Base-by-base conservation (phyloP, 2,113 vertebrate genomes). In the Dicerorhinus sumatrensis region DNA sequence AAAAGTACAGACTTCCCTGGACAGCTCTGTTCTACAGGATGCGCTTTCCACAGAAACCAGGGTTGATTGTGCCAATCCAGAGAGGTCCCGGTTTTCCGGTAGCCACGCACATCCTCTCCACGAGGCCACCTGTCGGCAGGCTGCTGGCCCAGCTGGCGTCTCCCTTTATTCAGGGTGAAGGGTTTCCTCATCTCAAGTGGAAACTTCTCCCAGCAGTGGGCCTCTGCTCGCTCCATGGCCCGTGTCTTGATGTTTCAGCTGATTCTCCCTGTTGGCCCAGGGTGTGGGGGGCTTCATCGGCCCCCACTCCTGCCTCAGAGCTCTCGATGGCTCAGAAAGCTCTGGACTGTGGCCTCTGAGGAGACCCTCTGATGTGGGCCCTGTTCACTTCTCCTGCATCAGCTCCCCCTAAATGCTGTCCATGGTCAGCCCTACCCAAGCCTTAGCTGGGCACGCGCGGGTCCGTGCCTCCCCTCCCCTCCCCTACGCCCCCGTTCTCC, bases 1-100 rank as follows among this genome's bases (percentile, higher is more conserved):
- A 25, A 8, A 25, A 8, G 33, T 3, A 3, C 10, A 11, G 0
- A 1, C 29, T n/a, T 46, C 48, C 70, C 23, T 5, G 29, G 36
- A 13, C 7, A 42, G 85, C 42, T 31, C 36, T 8, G 6, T 17
- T 25, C n/a, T 8, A 0, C 1, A 16, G 56, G 33, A 31, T 0
- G 0, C 0, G 1, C 5, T 25, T 54, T 23, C 46, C 0, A 0
- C 4, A 39, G 69, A 42, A 2, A 27, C 62, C 16, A 8, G n/a
- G 0, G 5, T 7, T 23, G 20, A 54, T 46, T 8, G 8, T 7
- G 17, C 76, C 76, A 3, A 29, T 11, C 48, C 46, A 14, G 23
- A 0, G 48, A 39, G 73, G 36, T 6, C 39, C 63, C 6, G 3
- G 9, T 3, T 3, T 51, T 39, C 16, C 17, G 56, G 25, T 10